Evolutionary conservation across 2,888 invertebrate species (phyloP).

Genomic region (Endomychus coccineus): DNA sequence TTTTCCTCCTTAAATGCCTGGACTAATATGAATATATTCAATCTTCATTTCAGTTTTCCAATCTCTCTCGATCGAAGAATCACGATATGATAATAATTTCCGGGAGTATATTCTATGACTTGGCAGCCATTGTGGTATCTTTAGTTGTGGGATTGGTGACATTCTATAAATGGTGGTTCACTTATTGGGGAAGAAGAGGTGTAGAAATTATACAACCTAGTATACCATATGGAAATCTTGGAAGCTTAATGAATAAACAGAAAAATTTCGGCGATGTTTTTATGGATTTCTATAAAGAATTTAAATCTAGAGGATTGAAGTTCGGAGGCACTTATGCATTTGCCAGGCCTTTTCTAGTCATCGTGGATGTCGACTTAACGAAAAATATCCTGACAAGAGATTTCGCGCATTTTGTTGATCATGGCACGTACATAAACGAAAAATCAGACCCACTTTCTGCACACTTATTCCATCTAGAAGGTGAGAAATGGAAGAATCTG

Average conservation of each 20-base stretch:
- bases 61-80: too few species aligned
- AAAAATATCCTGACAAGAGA: constrained; percentile 49
- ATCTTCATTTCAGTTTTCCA: too few species aligned
- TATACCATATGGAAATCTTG: constrained; percentile 8
- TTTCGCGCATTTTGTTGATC: constrained; percentile 54
- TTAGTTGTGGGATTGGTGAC: background rate
- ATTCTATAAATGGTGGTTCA: constrained; percentile 2
- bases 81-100: too few species aligned
- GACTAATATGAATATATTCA: too few species aligned
- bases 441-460: constrained; percentile 50
- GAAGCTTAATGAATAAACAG: background rate
- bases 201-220: constrained; percentile 17
- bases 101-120: too few species aligned
- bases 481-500: constrained; percentile 53
- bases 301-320: constrained; percentile 9
- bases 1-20: too few species aligned
- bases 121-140: constrained; percentile 1
- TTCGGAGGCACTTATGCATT: constrained; percentile 26
- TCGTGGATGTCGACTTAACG: constrained; percentile 24
- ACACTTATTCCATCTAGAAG: constrained; percentile 50
- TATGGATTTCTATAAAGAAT: background rate
- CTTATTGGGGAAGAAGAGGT: constrained; percentile 23
- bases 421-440: constrained; percentile 52
- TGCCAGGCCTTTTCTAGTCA: constrained; percentile 18
- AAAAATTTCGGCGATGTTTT: background rate